Conservation (phyloP, 1,140 invertebrate species). For the Acromyrmex charruanus region DNA sequence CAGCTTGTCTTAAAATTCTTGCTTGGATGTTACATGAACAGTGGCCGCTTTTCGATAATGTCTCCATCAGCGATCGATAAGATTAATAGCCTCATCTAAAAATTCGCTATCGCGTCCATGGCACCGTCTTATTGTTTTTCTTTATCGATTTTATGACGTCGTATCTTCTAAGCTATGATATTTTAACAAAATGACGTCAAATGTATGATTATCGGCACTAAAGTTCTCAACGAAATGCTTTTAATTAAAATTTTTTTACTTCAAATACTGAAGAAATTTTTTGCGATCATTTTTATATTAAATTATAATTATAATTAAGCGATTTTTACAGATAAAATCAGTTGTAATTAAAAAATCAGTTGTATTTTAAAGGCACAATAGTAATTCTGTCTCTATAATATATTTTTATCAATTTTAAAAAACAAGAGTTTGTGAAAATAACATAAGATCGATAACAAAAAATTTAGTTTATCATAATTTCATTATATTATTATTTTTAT, state of each 20-base stretch:
- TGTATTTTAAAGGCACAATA: not conserved
- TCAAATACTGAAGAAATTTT: not conserved
- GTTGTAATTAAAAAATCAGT: not conserved
- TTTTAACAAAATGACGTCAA: slow-evolving; percentile 13
- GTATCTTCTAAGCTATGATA: not conserved
- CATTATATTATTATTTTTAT: slow-evolving; percentile 5
- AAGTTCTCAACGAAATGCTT: not conserved
- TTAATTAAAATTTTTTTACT: not conserved
- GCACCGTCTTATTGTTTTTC: slow-evolving; percentile 25
- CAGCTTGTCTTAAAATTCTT: slow-evolving; percentile 65
- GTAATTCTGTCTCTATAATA: not conserved
- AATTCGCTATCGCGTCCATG: slow-evolving; percentile 50
- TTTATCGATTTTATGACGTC: not conserved
- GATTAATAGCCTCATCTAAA: slow-evolving; percentile 64
- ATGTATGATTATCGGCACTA: not conserved
- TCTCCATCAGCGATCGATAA: slow-evolving; percentile 71
- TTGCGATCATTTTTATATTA: not conserved
- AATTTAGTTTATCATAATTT: not conserved
- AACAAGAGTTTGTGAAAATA: not conserved
- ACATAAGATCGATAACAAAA: not conserved
- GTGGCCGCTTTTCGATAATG: slow-evolving; percentile 68
- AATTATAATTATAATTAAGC: not conserved
- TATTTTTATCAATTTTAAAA: not conserved
- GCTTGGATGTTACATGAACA: slow-evolving; percentile 63
- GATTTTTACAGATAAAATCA: not conserved